Evolutionary conservation across 2,888 invertebrate genomes (phyloP).

Genomic region (Diplolepis rosae): DNA sequence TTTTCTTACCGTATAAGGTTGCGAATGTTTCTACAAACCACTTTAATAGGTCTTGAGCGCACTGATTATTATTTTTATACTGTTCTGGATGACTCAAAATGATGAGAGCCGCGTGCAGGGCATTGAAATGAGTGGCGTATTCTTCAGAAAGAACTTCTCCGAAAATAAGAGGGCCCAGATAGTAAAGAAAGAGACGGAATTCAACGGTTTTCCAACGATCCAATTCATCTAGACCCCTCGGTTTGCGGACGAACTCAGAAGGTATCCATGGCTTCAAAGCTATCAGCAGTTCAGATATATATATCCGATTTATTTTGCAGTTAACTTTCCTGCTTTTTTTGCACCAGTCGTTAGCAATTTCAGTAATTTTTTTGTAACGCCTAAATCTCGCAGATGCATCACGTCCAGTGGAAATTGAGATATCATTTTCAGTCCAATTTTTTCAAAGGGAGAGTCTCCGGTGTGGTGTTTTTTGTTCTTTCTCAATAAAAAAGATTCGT

Average conservation of each 20-base stretch:
- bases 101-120: slow-evolving; percentile 43
- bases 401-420: slow-evolving; percentile 15
- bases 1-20: slow-evolving; percentile 42
- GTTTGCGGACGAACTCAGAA: slow-evolving; percentile 48
- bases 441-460: slow-evolving; percentile 2
- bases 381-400: slow-evolving; percentile 22
- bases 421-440: neutral
- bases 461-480: neutral
- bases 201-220: slow-evolving; percentile 48
- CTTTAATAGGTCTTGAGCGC: slow-evolving; percentile 44
- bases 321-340: slow-evolving; percentile 10
- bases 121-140: slow-evolving; percentile 47
- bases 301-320: neutral
- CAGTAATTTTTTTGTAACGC: slow-evolving; percentile 23
- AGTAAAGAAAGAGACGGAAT: slow-evolving; percentile 44
- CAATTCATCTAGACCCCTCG: slow-evolving; percentile 41
- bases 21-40: slow-evolving; percentile 43
- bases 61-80: slow-evolving; percentile 37
- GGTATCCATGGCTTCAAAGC: slow-evolving; percentile 7
- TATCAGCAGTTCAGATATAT: neutral
- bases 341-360: neutral
- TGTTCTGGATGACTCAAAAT: slow-evolving; percentile 42
- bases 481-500: slow-evolving; percentile 18
- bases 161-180: slow-evolving; percentile 47
- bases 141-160: slow-evolving; percentile 37